Conservation (phyloP, 37 sponge, comb jelly and placozoan genomes). For the Agelas oroides region DNA sequence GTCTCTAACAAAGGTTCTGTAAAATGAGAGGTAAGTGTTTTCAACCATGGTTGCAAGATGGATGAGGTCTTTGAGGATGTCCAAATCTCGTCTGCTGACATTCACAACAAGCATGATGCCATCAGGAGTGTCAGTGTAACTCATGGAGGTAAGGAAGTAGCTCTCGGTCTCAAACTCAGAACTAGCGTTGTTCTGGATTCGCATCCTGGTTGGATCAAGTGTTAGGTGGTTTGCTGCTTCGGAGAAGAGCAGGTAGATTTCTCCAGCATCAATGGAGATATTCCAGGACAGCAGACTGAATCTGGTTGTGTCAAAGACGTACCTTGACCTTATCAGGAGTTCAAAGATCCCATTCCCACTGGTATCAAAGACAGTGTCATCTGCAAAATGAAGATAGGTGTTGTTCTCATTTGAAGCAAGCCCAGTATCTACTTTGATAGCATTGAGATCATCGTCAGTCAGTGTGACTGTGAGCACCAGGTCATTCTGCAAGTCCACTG, state of each 20-base stretch:
- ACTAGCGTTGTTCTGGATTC: slow-evolving; percentile 41
- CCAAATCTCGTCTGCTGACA: slow-evolving; percentile 67
- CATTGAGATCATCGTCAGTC: slow-evolving; percentile 73
- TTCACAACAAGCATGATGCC: slow-evolving; percentile 51
- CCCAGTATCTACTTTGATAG: slow-evolving; percentile 63
- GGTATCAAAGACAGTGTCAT: slow-evolving; percentile 75
- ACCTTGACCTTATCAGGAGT: slow-evolving; percentile 13
- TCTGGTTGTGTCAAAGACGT: slow-evolving; percentile 71
- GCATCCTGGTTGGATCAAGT: slow-evolving; percentile 35
- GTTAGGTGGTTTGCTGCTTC: slow-evolving; percentile 76
- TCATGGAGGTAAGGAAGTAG: slow-evolving; percentile 33
- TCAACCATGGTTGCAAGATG: slow-evolving; percentile 60
- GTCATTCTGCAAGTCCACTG: slow-evolving; percentile 62
- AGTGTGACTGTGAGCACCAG: slow-evolving; percentile 46
- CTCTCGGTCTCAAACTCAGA: background rate
- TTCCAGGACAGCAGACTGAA: slow-evolving; percentile 73
- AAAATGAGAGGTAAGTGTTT: slow-evolving; percentile 67
- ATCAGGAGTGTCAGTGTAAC: slow-evolving; percentile 48
- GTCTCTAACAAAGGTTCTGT: slow-evolving; percentile 57
- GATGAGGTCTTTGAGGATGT: slow-evolving; percentile 77
- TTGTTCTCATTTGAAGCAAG: slow-evolving; percentile 65
- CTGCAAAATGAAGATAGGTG: slow-evolving; percentile 63
- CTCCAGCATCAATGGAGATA: slow-evolving; percentile 77
- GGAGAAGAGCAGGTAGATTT: slow-evolving; percentile 72
- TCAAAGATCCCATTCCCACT: slow-evolving; percentile 59